Base-by-base conservation (phyloP, 2,888 invertebrate species). In the Marasmarcha lunaedactyla region DNA sequence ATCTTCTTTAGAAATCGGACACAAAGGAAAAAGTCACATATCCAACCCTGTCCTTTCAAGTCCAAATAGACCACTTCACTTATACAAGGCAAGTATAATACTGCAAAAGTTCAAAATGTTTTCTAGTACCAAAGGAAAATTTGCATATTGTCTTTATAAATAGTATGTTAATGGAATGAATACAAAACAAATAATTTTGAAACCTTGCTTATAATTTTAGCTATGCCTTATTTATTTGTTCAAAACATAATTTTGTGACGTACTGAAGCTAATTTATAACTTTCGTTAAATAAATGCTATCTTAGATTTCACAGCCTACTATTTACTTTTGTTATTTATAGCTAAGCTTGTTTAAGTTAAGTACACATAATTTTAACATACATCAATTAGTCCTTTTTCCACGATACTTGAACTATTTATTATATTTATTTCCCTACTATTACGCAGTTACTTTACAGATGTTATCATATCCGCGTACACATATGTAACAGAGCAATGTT, bases 1-100 rank as follows among this genome's bases (percentile, higher is more conserved):
- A 46, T 90, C 91, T 12, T 87, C 90, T 0, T 63, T 90, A 30
- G 91, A 91, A 68, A 88, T 90, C 51, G 88, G 86, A 59, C 73
- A 74, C 13, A 74, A 78, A 33, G 85, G 77, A 43, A 85, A 79
- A 60, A 78, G 70, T 40, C 86, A 87, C 50, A 86, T 86, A 40
- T 88, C 88, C 34, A 88, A 88, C 62, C 87, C 87, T 46, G 85
- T 86, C 41, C 62, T 88, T 42, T 81, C 69, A 9, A 71, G 61
- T 38, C 63, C 59, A 27, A 67, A 55, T 14, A 65, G 72, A 44
- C 63, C 68, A 27, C 54, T 57, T 1, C 60, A 71, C 46, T 63
- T 63, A 41, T 76, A 79, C 54, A 81, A 83, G 74, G 81, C 77
- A 45, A 43, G 43, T 42, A 13, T 30, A 10, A 7, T 30, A 43